Evolutionary conservation across 2,113 vertebrate genomes (phyloP).

Genomic region (Gambusia holbrooki): DNA sequence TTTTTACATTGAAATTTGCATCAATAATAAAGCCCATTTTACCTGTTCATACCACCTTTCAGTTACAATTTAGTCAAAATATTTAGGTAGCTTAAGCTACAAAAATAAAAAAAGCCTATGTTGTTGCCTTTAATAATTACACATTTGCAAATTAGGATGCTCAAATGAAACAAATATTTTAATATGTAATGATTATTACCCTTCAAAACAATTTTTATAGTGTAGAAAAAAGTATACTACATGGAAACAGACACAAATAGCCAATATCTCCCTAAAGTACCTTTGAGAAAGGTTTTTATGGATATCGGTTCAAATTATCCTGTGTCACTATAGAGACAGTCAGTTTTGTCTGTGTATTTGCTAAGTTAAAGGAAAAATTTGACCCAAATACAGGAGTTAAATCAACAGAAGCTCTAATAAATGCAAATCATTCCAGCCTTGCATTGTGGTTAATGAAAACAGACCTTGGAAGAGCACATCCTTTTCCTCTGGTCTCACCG

Average conservation of each 20-base stretch:
- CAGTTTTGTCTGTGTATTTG: not conserved
- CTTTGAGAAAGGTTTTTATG: not conserved
- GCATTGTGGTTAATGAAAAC: slow-evolving; percentile 21
- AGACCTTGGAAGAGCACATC: not conserved
- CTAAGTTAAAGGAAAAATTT: not conserved
- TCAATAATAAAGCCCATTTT: too few relatives aligned
- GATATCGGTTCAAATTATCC: not conserved
- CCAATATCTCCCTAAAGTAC: not conserved
- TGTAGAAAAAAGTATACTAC: not conserved
- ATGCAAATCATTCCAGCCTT: not conserved
- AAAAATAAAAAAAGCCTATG: too few relatives aligned
- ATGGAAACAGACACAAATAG: not conserved
- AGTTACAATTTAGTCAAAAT: too few relatives aligned
- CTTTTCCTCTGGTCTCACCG: not conserved
- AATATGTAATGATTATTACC: too few relatives aligned
- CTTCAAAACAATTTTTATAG: too few relatives aligned
- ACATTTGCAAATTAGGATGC: too few relatives aligned
- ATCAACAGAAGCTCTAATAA: not conserved
- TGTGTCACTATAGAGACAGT: not conserved
- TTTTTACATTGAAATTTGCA: too few relatives aligned
- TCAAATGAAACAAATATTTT: too few relatives aligned
- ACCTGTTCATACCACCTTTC: too few relatives aligned
- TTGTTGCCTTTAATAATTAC: too few relatives aligned
- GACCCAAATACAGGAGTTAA: not conserved
- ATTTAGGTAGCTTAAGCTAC: too few relatives aligned